Conservation (phyloP, 2,888 invertebrate genomes). For the Chironomus riparius region DNA sequence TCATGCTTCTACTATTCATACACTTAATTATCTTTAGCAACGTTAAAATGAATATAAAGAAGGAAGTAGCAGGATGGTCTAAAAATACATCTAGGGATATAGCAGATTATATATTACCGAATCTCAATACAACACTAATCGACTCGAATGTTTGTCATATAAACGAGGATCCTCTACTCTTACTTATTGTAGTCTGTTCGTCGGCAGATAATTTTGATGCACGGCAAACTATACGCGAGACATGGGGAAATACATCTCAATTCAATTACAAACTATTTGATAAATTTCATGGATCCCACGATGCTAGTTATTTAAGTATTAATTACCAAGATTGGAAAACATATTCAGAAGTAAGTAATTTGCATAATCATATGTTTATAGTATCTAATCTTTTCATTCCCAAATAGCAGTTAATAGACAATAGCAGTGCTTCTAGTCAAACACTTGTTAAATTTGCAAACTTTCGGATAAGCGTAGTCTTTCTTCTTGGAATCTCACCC, state of each 20-base stretch:
- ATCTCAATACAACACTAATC: slow-evolving; percentile 57
- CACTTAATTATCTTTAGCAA: slow-evolving; percentile 37
- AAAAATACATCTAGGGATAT: slow-evolving; percentile 63
- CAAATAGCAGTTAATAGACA: neutral
- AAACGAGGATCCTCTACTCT: slow-evolving; percentile 40
- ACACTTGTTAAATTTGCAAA: neutral
- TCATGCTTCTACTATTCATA: slow-evolving; percentile 33
- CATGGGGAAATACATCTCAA: slow-evolving; percentile 41
- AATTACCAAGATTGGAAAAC: slow-evolving; percentile 15
- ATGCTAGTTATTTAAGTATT: slow-evolving; percentile 35
- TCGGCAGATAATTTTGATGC: slow-evolving; percentile 58
- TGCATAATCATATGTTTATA: neutral
- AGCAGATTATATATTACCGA: slow-evolving; percentile 59
- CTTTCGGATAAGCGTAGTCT: slow-evolving; percentile 1
- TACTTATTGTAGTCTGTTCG: slow-evolving; percentile 68
- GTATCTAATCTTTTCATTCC: neutral
- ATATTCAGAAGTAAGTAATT: slow-evolving; percentile 7
- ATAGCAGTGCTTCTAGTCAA: neutral
- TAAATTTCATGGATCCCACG: slow-evolving; percentile 36
- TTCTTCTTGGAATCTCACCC: slow-evolving; percentile 2
- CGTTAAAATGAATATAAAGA: slow-evolving; percentile 28
- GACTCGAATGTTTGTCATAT: slow-evolving; percentile 46
- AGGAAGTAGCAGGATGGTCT: slow-evolving; percentile 58
- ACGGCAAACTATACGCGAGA: slow-evolving; percentile 40
- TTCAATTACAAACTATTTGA: slow-evolving; percentile 39